Percentiles rank a stretch among this genome's conserved stretches.
Evolutionary conservation across 2,797 vertebrate species (phyloP).

Genomic region (Eulemur albifrons): DNA sequence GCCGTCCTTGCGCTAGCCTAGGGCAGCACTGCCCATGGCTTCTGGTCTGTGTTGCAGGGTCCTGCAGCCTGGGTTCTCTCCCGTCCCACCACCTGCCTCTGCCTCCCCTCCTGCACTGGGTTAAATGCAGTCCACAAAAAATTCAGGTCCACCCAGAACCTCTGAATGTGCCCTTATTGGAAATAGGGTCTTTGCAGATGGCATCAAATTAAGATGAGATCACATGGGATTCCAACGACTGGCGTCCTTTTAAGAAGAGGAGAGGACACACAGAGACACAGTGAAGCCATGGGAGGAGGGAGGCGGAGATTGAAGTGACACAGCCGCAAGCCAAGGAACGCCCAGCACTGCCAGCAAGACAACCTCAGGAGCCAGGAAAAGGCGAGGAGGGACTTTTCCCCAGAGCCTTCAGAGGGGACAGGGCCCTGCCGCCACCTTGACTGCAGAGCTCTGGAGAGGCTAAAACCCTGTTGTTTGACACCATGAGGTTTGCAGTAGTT

Average conservation of each 20-base stretch:
- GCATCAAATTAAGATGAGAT: neutral
- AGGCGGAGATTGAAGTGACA: neutral
- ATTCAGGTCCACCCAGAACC: neutral
- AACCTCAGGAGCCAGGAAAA: neutral
- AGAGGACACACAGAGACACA: neutral
- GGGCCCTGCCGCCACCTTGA: neutral
- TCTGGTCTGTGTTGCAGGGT: neutral
- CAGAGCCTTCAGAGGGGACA: neutral
- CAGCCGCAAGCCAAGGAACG: neutral
- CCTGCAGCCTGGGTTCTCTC: neutral
- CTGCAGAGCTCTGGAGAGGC: neutral
- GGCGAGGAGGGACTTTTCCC: neutral
- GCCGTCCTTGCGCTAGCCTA: neutral
- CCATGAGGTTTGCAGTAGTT: neutral
- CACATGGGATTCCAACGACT: neutral
- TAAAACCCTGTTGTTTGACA: neutral
- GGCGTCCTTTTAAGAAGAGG: neutral
- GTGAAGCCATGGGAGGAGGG: accelerated
- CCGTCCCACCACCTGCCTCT: neutral
- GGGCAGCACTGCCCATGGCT: neutral
- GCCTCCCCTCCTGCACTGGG: neutral
- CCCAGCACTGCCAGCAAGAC: neutral
- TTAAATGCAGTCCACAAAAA: neutral
- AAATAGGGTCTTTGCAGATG: neutral
- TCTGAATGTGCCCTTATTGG: neutral